phyloP scores from a whole-genome alignment of 2,113 vertebrate species.

The Semnopithecus entellus region DNA sequence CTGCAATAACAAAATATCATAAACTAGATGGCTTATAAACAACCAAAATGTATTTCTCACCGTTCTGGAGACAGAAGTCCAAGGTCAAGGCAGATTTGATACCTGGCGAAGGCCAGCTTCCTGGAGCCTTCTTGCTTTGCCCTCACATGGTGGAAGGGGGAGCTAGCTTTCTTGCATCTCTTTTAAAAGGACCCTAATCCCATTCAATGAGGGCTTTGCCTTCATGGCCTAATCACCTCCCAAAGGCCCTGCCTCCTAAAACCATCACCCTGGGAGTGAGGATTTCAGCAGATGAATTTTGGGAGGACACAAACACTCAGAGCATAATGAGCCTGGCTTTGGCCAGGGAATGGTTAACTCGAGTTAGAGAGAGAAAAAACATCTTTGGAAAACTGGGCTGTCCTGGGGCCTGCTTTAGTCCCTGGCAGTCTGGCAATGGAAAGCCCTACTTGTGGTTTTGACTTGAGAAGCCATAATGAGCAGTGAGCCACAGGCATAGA shows the following conservation, averaged over 20 bases:
- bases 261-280: background rate
- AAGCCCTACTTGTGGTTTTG: background rate
- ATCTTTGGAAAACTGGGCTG: background rate
- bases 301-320: background rate
- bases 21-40: background rate
- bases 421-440: constrained; percentile 22
- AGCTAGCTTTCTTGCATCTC: background rate
- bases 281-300: background rate
- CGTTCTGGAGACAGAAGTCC: background rate
- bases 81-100: background rate
- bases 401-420: background rate
- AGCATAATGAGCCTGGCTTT: background rate
- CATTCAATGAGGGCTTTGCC: background rate
- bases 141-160: background rate
- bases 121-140: background rate
- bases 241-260: background rate
- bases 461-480: background rate
- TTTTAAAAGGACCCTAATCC: background rate
- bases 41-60: background rate
- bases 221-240: background rate
- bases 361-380: background rate
- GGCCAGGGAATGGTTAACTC: constrained; percentile 22
- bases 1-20: background rate
- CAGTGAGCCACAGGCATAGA: background rate
- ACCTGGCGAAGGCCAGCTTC: background rate